Evolutionary conservation across 2,888 invertebrate genomes (phyloP).

Genomic region (Cerceris ruficornis): DNA sequence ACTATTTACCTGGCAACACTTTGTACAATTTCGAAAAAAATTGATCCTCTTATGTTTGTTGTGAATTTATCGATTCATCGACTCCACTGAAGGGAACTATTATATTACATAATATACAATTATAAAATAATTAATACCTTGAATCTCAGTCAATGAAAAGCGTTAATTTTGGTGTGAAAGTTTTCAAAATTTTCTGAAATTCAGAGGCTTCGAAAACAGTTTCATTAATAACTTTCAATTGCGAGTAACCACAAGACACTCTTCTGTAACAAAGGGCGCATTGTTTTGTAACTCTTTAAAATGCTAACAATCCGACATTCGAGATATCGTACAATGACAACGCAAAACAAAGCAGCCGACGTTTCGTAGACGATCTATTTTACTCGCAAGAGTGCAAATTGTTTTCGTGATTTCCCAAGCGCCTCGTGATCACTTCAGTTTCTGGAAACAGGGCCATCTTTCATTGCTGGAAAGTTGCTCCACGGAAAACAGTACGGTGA

Average conservation of each 20-base stretch:
- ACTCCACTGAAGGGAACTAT: background rate
- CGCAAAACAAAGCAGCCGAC: slow-evolving; percentile 27
- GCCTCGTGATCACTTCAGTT: slow-evolving; percentile 62
- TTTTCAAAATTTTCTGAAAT: no score
- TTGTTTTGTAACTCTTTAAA: background rate
- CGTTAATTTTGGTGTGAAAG: no score
- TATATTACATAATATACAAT: background rate
- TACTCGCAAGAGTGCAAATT: slow-evolving; percentile 47
- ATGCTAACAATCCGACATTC: slow-evolving; percentile 22
- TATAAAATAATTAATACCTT: background rate
- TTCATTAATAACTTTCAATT: background rate
- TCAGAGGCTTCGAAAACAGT: no score
- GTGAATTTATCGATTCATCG: no score
- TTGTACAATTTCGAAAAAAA: no score
- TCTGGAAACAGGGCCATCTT: slow-evolving; percentile 47
- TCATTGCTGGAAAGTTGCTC: slow-evolving; percentile 55
- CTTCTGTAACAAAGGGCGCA: background rate
- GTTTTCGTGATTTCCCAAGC: slow-evolving; percentile 67
- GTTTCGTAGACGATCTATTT: slow-evolving; percentile 39
- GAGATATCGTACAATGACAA: slow-evolving; percentile 34
- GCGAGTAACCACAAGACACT: background rate
- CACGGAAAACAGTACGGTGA: slow-evolving; percentile 32
- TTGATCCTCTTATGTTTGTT: no score
- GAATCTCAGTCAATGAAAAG: no score
- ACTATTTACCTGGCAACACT: no score